Percentiles rank a stretch among this genome's conserved stretches.
Conservation (phyloP, 2,113 vertebrate species). For the Saccopteryx bilineata region DNA sequence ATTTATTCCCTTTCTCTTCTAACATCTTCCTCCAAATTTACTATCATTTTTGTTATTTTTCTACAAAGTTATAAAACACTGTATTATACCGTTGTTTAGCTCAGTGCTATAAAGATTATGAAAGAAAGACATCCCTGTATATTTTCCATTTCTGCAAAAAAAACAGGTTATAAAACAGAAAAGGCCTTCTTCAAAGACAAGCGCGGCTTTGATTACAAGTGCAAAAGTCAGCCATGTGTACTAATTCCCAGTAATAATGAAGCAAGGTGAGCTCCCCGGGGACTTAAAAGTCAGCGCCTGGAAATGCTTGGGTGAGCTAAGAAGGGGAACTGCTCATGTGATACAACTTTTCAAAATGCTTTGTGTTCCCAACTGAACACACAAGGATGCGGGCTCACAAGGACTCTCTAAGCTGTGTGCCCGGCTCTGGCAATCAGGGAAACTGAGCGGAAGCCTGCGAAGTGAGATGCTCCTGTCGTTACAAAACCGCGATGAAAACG, state of each 20-base stretch:
- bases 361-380: conserved; percentile 68
- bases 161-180: conserved; percentile 89
- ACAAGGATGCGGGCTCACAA: background rate
- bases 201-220: conserved; percentile 91
- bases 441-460: background rate
- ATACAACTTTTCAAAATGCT: conserved; percentile 83
- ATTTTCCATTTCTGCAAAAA: conserved; percentile 76
- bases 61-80: background rate
- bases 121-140: conserved; percentile 18
- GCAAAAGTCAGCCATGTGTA: conserved; percentile 90
- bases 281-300: conserved; percentile 88
- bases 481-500: background rate
- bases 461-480: background rate
- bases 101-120: background rate
- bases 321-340: conserved; percentile 80
- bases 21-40: background rate
- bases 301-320: conserved; percentile 87
- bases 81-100: background rate
- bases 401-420: background rate
- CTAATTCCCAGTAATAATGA: conserved; percentile 94
- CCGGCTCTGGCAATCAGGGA: background rate
- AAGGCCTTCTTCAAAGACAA: conserved; percentile 86
- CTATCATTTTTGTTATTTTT: background rate
- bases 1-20: background rate
- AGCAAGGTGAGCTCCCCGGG: conserved; percentile 90